Evolutionary conservation across 2,888 invertebrate genomes (phyloP), one percentile per base, ranked within the genome.

Genomic region (Drosophila leonis): DNA sequence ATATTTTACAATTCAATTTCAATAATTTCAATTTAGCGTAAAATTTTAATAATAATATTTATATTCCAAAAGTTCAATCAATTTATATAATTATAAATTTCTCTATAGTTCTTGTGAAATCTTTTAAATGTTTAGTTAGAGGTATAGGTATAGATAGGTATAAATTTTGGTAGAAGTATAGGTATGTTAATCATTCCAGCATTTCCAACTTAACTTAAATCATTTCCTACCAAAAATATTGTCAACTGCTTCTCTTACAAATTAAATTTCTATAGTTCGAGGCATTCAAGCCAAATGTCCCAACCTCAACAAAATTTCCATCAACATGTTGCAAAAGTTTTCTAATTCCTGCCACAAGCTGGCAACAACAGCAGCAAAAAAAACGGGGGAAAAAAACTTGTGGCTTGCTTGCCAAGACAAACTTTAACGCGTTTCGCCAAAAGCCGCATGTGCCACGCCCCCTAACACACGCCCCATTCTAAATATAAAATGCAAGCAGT

Each of bases 401-500:
- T 4, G 63, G 52, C 42, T 20, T 15, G 51, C 15, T 51, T 9
- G 8, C 51, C 67, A 64, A 57, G 48, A 60, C 33, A 64, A 70
- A 70, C 46, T 60, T 72, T 31, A 61, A 39, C 46, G 61, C 48
- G 52, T 27, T 59, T 52, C 37, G 24, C 20, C 27, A 13, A 46
- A 29, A 64, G 57, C 67, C 66, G 46, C 64, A 74, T 39, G 52
- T 44, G 55, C 20, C 31, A 33, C 72, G 42, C 33, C 27, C 48
- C 13, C 33, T 33, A 31, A 13, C 29, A 20, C 24, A 13, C 46
- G 51, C n/a, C 54, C 35, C 35, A 39, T 42, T 51, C 57, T 44
- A 61, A 44, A 64, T 55, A 57, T 56, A 61, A 63, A 70, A 65
- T 62, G 76, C 71, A 71, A 51, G 55, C 44, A 75, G 54, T 71